Base-by-base conservation (phyloP, 2,797 vertebrate species). In the Margarornis squamiger region DNA sequence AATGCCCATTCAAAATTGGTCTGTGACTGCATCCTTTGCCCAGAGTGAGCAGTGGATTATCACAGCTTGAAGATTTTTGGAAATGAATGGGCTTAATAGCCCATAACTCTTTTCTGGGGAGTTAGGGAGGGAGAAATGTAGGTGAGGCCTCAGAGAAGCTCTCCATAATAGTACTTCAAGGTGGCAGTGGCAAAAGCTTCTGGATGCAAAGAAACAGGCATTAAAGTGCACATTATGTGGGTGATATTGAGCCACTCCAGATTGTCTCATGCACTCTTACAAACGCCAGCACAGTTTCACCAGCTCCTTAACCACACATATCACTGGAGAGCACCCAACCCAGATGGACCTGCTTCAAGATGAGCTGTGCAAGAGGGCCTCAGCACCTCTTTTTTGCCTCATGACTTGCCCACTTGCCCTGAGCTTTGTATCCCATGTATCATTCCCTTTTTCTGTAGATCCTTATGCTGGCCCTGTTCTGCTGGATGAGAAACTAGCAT, bases 401-500 rank as follows among this genome's bases (percentile, higher is more conserved):
- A 1, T 14, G n/a, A 67, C 22, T 67, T 61, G 32, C 59, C 55
- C 65, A 65, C 19, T 66, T 62, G 32, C 57, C 59, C 70, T 26
- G 30, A 73, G 58, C 23, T 36, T 75, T 45, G 63, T 62, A 41
- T 45, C 32, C 43, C 58, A 55, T 2, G 1, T 0, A 0, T 65
- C 32, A 21, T 43, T 74, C 54, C 27, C 13, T 85, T 43, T 79
- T 54, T 27, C 36, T 78, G 29, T 16, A 96, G 96, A 94, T 74
- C 82, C 90, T 27, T 66, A 78, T 5, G 65, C 81, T 38, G 92
- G 78, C 6, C 61, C 88, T 2, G 1, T 92, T 21, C 43, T 71
- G 34, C 77, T 92, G 29, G 94, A 89, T 46, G 74, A 95, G 66
- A 88, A 79, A 9, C 18, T 97, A 5, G 91, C 82, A 11, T 93